phyloP scores from a whole-genome alignment of 1,140 invertebrate genomes.

The Araneus ventricosus region DNA sequence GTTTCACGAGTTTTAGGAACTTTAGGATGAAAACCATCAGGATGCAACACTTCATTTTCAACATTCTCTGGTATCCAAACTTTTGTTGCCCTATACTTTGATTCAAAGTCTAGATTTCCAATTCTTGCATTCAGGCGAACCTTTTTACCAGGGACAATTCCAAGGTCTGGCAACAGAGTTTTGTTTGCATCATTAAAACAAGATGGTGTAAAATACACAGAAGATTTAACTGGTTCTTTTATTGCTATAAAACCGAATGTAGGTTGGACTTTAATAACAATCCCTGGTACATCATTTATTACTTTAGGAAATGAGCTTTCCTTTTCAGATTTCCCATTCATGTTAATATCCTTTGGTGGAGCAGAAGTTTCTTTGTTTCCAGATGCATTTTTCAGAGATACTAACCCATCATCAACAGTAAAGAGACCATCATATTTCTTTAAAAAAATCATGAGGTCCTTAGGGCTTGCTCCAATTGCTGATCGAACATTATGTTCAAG shows the following conservation, averaged over 20 bases:
- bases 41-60: slow-evolving; percentile 37
- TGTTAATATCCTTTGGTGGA: too few relatives aligned
- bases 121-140: slow-evolving; percentile 41
- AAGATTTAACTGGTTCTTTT: slow-evolving; percentile 42
- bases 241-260: slow-evolving; percentile 55
- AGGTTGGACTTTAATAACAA: slow-evolving; percentile 42
- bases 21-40: slow-evolving; percentile 23
- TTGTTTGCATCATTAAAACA: background rate
- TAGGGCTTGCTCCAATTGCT: background rate
- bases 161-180: background rate
- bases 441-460: slow-evolving; percentile 47
- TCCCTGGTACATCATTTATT: background rate
- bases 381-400: background rate
- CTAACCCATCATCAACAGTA: slow-evolving; percentile 33
- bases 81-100: slow-evolving; percentile 39
- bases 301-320: background rate
- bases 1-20: slow-evolving; percentile 36
- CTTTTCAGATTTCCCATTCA: background rate
- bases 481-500: background rate
- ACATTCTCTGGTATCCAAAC: slow-evolving; percentile 44
- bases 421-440: slow-evolving; percentile 12
- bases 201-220: slow-evolving; percentile 52
- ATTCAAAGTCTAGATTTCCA: background rate
- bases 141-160: slow-evolving; percentile 10
- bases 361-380: background rate